Conservation (phyloP, 2,888 invertebrate species). For the Xestia xanthographa region DNA sequence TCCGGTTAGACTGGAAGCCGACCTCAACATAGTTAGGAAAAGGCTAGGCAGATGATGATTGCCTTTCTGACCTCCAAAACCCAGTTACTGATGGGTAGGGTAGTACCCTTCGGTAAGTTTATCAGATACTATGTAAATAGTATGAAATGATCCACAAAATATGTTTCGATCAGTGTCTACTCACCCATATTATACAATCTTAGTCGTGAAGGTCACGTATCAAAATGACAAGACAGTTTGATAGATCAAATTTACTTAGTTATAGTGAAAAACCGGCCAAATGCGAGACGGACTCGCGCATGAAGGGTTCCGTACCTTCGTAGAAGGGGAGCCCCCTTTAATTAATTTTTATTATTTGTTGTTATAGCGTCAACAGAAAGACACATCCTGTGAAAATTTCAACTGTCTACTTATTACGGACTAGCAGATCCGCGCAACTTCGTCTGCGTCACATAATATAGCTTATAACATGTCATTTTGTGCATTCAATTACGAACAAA, state of each 20-base stretch:
- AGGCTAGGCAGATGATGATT: not conserved
- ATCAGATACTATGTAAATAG: not conserved
- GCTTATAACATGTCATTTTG: no score
- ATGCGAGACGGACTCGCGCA: not conserved
- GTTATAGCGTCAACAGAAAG: no score
- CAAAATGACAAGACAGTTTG: constrained; percentile 1
- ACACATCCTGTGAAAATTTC: no score
- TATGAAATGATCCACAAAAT: not conserved
- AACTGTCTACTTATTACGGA: no score
- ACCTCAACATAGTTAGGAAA: not conserved
- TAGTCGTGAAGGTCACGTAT: constrained; percentile 21
- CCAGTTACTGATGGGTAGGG: not conserved
- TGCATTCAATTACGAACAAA: no score
- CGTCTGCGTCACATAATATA: no score
- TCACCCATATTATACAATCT: not conserved
- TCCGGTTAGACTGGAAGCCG: not conserved
- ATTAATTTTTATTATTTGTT: no score
- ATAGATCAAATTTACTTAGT: constrained; percentile 13
- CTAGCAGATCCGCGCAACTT: no score
- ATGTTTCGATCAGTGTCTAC: constrained; percentile 15
- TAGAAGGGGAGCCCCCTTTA: no score
- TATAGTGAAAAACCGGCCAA: not conserved
- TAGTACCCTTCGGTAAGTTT: not conserved
- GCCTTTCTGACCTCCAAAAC: not conserved
- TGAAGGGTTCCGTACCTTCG: not conserved